Evolutionary conservation across 2,797 vertebrate species (phyloP).

Genomic region (Cetoscarus ocellatus): DNA sequence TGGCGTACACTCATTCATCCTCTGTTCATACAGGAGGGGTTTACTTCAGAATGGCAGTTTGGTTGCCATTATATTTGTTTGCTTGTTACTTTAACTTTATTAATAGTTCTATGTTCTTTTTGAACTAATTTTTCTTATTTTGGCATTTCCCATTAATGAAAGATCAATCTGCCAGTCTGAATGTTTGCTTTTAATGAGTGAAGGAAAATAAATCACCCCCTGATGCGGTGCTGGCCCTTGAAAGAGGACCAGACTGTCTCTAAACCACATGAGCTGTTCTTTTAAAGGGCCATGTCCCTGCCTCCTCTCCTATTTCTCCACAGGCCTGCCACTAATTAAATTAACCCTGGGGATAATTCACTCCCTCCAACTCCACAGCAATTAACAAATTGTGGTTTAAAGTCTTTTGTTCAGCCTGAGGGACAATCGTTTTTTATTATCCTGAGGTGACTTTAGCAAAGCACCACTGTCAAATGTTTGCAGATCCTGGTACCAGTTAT

Average conservation of each 20-base stretch:
- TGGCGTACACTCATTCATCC: too few species aligned
- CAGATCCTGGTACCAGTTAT: slow-evolving; percentile 1
- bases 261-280: slow-evolving; percentile 7
- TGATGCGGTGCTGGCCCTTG: neutral
- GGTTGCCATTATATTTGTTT: too few species aligned
- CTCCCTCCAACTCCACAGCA: slow-evolving; percentile 42
- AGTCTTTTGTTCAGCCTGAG: slow-evolving; percentile 22
- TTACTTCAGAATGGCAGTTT: too few species aligned
- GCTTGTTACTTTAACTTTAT: too few species aligned
- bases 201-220: neutral
- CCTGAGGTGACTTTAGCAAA: slow-evolving; percentile 7
- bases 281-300: slow-evolving; percentile 4
- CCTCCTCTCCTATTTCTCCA: slow-evolving; percentile 31
- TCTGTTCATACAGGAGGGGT: too few species aligned
- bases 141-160: too few species aligned
- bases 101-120: too few species aligned
- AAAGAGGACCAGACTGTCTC: neutral
- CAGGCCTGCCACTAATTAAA: slow-evolving; percentile 45
- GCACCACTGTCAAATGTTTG: slow-evolving; percentile 26
- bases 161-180: too few species aligned
- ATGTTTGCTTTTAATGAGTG: neutral
- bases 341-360: slow-evolving; percentile 50
- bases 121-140: too few species aligned
- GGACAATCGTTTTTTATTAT: neutral
- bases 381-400: slow-evolving; percentile 50